Evolutionary conservation across 92 coral and sea anemone species (phyloP).

Genomic region (Scolanthus callimorphus): DNA sequence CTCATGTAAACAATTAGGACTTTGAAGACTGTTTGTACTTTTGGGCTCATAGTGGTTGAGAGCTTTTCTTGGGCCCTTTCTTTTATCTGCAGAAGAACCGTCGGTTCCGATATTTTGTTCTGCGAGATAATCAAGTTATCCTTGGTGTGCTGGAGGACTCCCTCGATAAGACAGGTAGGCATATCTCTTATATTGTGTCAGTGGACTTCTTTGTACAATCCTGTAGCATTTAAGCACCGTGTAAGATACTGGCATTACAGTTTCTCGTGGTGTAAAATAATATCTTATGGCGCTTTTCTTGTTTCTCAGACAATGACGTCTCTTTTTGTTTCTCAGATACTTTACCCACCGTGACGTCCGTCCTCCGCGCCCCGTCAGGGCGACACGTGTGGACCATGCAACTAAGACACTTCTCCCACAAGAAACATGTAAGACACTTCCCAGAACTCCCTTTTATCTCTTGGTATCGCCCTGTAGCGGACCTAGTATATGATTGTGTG

Average conservation of each 20-base stretch:
- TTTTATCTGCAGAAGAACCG: conserved; percentile 50
- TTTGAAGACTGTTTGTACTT: no score
- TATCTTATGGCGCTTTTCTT: no score
- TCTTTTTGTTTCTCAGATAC: conserved; percentile 34
- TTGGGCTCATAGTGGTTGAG: not conserved
- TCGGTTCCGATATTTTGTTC: conserved; percentile 76
- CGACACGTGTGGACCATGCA: conserved; percentile 94
- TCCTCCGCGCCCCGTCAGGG: conserved; percentile 85
- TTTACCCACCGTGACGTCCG: conserved; percentile 71
- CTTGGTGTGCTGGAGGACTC: conserved; percentile 88
- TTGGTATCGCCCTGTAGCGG: no score
- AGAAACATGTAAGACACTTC: conserved; percentile 62
- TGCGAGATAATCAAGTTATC: conserved; percentile 67
- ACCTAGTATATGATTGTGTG: no score
- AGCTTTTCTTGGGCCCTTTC: not conserved
- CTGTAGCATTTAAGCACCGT: no score
- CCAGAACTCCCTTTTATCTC: no score
- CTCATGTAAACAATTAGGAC: no score
- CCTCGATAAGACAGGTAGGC: conserved; percentile 63
- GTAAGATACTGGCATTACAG: no score
- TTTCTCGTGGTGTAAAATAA: no score
- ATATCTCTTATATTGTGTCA: no score
- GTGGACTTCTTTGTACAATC: no score
- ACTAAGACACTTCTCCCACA: conserved; percentile 81
- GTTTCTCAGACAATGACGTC: no score